Conservation (phyloP, 1,140 invertebrate genomes). For the Drosophila nannoptera region DNA sequence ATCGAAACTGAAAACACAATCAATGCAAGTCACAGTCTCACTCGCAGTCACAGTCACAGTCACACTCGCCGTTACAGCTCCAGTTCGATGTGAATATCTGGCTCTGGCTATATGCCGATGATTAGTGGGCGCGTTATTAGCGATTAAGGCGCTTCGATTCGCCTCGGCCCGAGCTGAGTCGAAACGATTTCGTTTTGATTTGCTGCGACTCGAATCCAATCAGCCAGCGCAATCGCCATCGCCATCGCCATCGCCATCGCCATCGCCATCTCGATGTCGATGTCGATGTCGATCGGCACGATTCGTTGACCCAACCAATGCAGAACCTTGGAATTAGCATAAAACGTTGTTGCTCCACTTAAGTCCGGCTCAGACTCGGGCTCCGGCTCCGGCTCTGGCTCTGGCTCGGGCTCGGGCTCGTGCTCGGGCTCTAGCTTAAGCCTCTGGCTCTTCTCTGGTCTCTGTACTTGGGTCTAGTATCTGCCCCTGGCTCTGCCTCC, state of each 20-base stretch:
- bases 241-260: constrained; percentile 17
- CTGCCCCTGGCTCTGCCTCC: no score
- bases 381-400: no score
- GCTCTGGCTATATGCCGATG: constrained; percentile 50
- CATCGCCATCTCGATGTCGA: no score
- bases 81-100: constrained; percentile 23
- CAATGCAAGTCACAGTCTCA: background rate
- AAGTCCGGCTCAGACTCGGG: constrained; percentile 26
- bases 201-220: constrained; percentile 26
- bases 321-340: constrained; percentile 75
- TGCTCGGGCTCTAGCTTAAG: no score
- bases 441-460: no score
- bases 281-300: constrained; percentile 29
- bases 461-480: no score
- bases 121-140: constrained; percentile 63
- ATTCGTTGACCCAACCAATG: constrained; percentile 70
- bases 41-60: background rate
- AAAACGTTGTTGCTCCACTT: constrained; percentile 61
- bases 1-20: constrained; percentile 50
- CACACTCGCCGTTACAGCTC: constrained; percentile 1
- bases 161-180: background rate
- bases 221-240: constrained; percentile 5
- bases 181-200: constrained; percentile 4
- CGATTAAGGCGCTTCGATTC: constrained; percentile 41
- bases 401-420: no score